Evolutionary conservation across 92 coral and sea anemone genomes (phyloP), one percentile per base, ranked within the genome.

Genomic region (Heliopora coerulea): DNA sequence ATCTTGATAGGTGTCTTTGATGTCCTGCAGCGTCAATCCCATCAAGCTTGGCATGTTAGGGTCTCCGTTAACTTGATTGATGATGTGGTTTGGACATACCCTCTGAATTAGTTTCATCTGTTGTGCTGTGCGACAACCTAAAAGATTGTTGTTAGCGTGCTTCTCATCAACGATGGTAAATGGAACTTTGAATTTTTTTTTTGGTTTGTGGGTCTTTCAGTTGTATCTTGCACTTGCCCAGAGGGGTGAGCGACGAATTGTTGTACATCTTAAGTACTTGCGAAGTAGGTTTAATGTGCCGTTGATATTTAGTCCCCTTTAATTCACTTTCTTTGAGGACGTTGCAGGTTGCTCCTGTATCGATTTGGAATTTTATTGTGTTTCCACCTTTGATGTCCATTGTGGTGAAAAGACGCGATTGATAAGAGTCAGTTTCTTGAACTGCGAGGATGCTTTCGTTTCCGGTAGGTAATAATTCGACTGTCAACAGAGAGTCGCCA

Each of bases 191-290:
- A 66, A 46, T 44, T 66, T 66, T 19, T n/a, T 66, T 66, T 2
- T 42, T 42, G 15, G 73, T 64, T n/a, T 39, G 40, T 25, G 54
- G 54, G 72, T 64, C 72, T 37, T 64, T 8, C n/a, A 64, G 2
- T 64, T 64, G 72, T 6, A 64, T 20, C 37, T 20, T 66, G 58
- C 73, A 42, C 17, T 25, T 73, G 66, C 37, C 37, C 10, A 20
- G 33, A 30, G 15, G 7, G 48, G 54, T 49, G 27, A 9, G n/a
- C 28, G 49, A 30, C 57, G 80, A 35, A 70, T 72, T 26, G 85
- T 80, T 80, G 24, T 62, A 80, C 85, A 80, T 72, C 80, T 49
- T 80, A 19, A 61, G 37, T 1, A 73, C 80, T 29, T 74, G 68
- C 18, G 49, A 32, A 15, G 68, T 61, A 1, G 68, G 68, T 61